phyloP scores from a whole-genome alignment of 2,888 invertebrate genomes.

The Cepaea hortensis region DNA sequence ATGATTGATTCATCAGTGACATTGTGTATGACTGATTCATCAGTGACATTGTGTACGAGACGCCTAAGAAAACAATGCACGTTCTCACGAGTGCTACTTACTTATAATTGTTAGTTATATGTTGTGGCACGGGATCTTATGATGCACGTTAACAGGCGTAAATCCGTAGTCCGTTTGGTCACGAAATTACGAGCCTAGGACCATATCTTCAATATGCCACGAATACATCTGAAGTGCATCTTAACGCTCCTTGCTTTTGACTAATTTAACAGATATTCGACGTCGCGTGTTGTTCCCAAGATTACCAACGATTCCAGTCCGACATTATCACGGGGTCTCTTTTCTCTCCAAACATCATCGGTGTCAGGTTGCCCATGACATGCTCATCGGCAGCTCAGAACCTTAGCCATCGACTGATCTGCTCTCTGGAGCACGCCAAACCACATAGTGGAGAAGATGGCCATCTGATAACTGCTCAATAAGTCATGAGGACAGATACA shows the following conservation, averaged over 20 bases:
- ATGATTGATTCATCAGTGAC: no score
- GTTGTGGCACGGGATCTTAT: no score
- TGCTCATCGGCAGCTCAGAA: neutral
- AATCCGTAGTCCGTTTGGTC: no score
- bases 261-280: neutral
- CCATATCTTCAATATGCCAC: no score
- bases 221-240: no score
- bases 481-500: conserved; percentile 1
- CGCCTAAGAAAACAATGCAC: no score
- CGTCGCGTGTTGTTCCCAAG: neutral
- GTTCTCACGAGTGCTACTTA: no score
- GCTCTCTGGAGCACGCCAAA: neutral
- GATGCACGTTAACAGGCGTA: no score
- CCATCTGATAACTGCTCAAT: conserved; percentile 12
- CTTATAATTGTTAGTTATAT: no score
- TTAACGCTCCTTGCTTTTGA: neutral
- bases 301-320: neutral
- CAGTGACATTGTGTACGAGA: no score
- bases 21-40: no score
- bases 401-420: neutral
- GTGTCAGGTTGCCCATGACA: conserved; percentile 2
- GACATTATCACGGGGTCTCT: neutral
- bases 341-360: neutral
- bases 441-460: neutral
- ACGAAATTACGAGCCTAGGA: no score